phyloP scores from a whole-genome alignment of 2,113 vertebrate genomes.

The Sturnira hondurensis region DNA sequence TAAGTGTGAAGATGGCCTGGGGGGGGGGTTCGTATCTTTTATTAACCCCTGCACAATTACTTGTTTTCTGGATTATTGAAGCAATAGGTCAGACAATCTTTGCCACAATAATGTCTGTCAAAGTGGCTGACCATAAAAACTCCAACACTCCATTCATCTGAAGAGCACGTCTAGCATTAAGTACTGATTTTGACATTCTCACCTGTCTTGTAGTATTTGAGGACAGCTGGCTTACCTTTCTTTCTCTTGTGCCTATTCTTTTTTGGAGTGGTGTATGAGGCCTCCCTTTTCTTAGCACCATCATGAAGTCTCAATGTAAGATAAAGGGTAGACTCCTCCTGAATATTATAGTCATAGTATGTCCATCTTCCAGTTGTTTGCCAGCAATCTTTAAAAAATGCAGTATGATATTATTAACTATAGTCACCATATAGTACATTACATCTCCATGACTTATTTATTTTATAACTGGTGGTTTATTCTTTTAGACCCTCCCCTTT shows the following conservation, averaged over 20 bases:
- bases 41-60: slow-evolving; percentile 75
- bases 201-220: not conserved
- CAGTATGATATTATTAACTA: not conserved
- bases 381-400: not conserved
- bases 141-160: slow-evolving; percentile 84
- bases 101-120: slow-evolving; percentile 90
- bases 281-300: not conserved
- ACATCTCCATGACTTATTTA: not conserved
- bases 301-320: not conserved
- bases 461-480: not conserved
- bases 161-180: not conserved
- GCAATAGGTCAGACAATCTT: slow-evolving; percentile 92
- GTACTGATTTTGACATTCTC: not conserved
- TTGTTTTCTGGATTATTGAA: slow-evolving; percentile 94
- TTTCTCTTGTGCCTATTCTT: not conserved
- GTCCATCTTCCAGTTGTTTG: not conserved
- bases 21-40: slow-evolving; percentile 1
- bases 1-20: not conserved
- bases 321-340: not conserved
- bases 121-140: slow-evolving; percentile 94
- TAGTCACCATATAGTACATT: not conserved
- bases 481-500: not conserved
- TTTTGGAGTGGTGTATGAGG: not conserved
- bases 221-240: not conserved
- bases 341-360: not conserved